Conservation (phyloP, 37 sponge, comb jelly and placozoan species). For the Amphimedon queenslandica region DNA sequence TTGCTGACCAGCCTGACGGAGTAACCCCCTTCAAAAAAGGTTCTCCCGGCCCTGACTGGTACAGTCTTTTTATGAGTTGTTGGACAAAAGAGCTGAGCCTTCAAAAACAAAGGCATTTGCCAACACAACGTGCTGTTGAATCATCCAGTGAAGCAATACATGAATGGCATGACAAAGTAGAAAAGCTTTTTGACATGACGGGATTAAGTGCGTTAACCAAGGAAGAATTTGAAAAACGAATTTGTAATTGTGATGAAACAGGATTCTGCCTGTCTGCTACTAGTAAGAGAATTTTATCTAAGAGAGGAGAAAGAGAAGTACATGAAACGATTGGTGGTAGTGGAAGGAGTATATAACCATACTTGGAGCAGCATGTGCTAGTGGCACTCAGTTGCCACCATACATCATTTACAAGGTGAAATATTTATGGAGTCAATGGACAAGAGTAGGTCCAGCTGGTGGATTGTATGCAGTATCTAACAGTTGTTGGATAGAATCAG, state of each 20-base stretch:
- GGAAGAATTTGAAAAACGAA: constrained; percentile 3
- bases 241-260: constrained; percentile 59
- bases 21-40: constrained; percentile 32
- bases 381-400: constrained; percentile 43
- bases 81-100: constrained; percentile 27
- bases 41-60: constrained; percentile 47
- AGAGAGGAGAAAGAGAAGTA: constrained; percentile 30
- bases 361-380: constrained; percentile 32
- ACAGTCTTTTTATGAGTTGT: constrained; percentile 26
- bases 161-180: constrained; percentile 16
- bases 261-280: constrained; percentile 48
- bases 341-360: constrained; percentile 46
- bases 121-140: constrained; percentile 13
- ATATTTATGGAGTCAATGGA: constrained; percentile 37
- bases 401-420: constrained; percentile 65
- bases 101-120: constrained; percentile 22
- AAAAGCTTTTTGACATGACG: neutral
- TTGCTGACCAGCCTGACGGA: constrained; percentile 8
- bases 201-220: neutral
- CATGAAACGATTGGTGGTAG: constrained; percentile 52
- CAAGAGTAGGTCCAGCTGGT: constrained; percentile 46
- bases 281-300: constrained; percentile 13
- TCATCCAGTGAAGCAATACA: neutral
- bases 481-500: constrained; percentile 61
- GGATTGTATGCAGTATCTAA: constrained; percentile 23